Evolutionary conservation across 2,888 invertebrate genomes (phyloP).

Genomic region (Sinopyrophorus schimmeli): DNA sequence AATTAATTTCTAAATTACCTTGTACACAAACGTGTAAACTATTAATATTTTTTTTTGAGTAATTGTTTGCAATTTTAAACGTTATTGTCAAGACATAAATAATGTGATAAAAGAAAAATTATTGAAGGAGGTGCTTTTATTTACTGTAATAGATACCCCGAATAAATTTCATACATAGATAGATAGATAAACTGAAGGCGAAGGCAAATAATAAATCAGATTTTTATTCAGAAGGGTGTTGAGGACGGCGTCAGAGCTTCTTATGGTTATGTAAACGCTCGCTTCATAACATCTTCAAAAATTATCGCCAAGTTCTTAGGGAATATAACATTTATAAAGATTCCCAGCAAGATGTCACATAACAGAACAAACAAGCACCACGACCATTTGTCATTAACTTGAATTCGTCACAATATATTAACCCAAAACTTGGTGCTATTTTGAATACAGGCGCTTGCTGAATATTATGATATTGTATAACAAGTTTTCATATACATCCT

Average conservation of each 20-base stretch:
- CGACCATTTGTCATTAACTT: conserved; percentile 25
- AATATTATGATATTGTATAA: conserved; percentile 24
- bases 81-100: too few relatives aligned
- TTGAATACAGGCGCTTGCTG: conserved; percentile 19
- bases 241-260: conserved; percentile 29
- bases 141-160: conserved; percentile 14
- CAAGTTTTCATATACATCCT: conserved; percentile 27
- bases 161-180: too few relatives aligned
- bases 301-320: conserved; percentile 33
- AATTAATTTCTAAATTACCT: too few relatives aligned
- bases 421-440: conserved; percentile 19
- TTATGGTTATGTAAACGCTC: conserved; percentile 30
- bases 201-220: conserved; percentile 24
- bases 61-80: too few relatives aligned
- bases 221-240: conserved; percentile 29
- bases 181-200: conserved; percentile 12
- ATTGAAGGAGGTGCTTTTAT: conserved; percentile 11
- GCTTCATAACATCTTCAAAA: conserved; percentile 36
- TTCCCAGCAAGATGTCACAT: conserved; percentile 26
- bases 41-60: too few relatives aligned
- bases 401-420: conserved; percentile 27
- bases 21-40: too few relatives aligned
- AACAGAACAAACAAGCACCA: conserved; percentile 21
- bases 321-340: conserved; percentile 32
- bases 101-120: neutral